Evolutionary conservation across 2,888 invertebrate species (phyloP).

Genomic region (Eupithecia insigniata): DNA sequence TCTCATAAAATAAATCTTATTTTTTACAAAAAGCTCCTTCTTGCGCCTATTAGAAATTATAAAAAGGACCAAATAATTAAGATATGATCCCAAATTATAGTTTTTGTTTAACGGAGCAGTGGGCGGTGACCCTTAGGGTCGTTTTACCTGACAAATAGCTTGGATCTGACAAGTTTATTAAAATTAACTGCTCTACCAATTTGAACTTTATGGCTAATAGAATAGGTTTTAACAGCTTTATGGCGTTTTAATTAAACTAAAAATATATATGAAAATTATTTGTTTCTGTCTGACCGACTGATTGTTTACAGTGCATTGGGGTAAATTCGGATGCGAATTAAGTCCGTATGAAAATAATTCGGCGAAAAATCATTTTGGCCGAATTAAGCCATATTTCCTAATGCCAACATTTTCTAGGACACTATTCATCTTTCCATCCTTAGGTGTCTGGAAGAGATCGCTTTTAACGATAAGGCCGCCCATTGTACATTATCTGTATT

Average conservation of each 20-base stretch:
- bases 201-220: conserved; percentile 29
- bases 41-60: conserved; percentile 26
- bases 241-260: not conserved
- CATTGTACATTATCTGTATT: no score
- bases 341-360: no score
- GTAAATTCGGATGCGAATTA: no score
- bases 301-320: not conserved
- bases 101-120: conserved; percentile 27
- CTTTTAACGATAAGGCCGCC: no score
- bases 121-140: conserved; percentile 50
- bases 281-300: not conserved
- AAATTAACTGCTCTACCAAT: conserved; percentile 17
- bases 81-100: conserved; percentile 37
- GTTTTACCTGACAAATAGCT: conserved; percentile 74
- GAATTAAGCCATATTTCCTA: no score
- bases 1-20: conserved; percentile 22
- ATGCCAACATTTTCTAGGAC: no score
- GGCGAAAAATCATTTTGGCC: no score
- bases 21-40: conserved; percentile 15
- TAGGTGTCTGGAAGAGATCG: no score
- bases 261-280: not conserved
- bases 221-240: conserved; percentile 4
- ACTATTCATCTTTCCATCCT: no score
- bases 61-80: conserved; percentile 40
- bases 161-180: conserved; percentile 42